Conservation (phyloP, 2,888 invertebrate genomes). For the Selenia dentaria region DNA sequence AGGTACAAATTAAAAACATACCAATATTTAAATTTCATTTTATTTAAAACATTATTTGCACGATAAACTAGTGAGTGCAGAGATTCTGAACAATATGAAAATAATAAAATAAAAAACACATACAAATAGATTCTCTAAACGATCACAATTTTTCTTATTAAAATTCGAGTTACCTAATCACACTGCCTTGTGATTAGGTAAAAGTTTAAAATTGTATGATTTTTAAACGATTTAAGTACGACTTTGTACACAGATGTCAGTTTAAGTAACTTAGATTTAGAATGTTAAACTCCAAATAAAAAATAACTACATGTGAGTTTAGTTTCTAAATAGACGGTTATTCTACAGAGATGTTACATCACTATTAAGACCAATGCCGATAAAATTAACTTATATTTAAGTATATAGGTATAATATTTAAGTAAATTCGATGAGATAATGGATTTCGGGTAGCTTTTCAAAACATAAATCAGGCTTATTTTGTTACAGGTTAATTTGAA, state of each 20-base stretch:
- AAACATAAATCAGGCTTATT: too few relatives aligned
- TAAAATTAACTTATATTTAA: too few relatives aligned
- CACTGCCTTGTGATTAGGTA: slow-evolving; percentile 25
- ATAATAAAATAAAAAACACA: slow-evolving; percentile 32
- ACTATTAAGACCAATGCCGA: too few relatives aligned
- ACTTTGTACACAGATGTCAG: slow-evolving; percentile 39
- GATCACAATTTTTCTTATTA: slow-evolving; percentile 41
- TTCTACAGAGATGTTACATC: too few relatives aligned
- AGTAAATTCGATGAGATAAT: too few relatives aligned
- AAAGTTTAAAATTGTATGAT: slow-evolving; percentile 32
- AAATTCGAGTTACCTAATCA: slow-evolving; percentile 33
- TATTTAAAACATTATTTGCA: slow-evolving; percentile 50
- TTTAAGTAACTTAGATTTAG: slow-evolving; percentile 28
- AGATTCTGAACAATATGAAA: slow-evolving; percentile 55
- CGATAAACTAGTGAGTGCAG: slow-evolving; percentile 58
- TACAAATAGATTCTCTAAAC: slow-evolving; percentile 37
- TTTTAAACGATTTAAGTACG: slow-evolving; percentile 45
- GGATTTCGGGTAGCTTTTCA: too few relatives aligned
- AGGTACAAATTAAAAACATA: slow-evolving; percentile 13
- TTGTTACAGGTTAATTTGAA: too few relatives aligned
- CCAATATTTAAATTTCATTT: slow-evolving; percentile 35
- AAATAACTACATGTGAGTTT: too few relatives aligned
- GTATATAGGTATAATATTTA: too few relatives aligned
- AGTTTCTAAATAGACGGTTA: too few relatives aligned
- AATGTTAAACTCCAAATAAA: neutral